phyloP scores from a whole-genome alignment of 2,888 invertebrate species.

The Pseudolycoriella hygida region DNA sequence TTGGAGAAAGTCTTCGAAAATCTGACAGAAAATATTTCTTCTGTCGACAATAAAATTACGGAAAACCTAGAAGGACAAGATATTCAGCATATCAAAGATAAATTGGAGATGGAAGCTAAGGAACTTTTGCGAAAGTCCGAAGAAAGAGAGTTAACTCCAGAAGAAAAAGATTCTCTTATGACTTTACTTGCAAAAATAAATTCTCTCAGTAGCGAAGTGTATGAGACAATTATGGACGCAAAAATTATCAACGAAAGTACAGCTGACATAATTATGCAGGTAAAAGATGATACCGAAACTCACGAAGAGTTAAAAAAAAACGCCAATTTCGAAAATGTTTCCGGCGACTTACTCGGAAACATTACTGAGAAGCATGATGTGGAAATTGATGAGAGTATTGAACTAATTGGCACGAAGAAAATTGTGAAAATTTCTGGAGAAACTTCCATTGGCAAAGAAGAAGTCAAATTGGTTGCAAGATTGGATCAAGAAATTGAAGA shows the following conservation, averaged over 20 bases:
- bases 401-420: constrained; percentile 3
- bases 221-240: constrained; percentile 28
- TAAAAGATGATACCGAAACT: constrained; percentile 28
- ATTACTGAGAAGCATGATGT: neutral
- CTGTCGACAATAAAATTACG: neutral
- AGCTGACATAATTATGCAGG: constrained; percentile 10
- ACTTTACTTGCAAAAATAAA: constrained; percentile 34
- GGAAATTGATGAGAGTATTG: constrained; percentile 1
- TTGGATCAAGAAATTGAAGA: neutral
- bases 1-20: too few relatives aligned
- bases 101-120: constrained; percentile 20
- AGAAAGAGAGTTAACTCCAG: constrained; percentile 28
- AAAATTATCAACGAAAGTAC: constrained; percentile 12
- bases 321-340: constrained; percentile 20
- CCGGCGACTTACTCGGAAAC: constrained; percentile 5
- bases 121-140: constrained; percentile 28
- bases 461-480: neutral
- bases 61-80: neutral
- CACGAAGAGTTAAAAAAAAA: constrained; percentile 31
- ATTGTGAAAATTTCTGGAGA: constrained; percentile 3
- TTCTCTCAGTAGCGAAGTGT: constrained; percentile 34
- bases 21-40: too few relatives aligned
- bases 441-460: constrained; percentile 4
- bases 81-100: neutral
- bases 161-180: constrained; percentile 27